Percentiles rank a stretch among this genome's conserved stretches.
These are phyloP conservation scores for Protophormia terraenovae DNA, from an alignment of 2,888 invertebrate species.

Conservation along the genomic window DNA sequence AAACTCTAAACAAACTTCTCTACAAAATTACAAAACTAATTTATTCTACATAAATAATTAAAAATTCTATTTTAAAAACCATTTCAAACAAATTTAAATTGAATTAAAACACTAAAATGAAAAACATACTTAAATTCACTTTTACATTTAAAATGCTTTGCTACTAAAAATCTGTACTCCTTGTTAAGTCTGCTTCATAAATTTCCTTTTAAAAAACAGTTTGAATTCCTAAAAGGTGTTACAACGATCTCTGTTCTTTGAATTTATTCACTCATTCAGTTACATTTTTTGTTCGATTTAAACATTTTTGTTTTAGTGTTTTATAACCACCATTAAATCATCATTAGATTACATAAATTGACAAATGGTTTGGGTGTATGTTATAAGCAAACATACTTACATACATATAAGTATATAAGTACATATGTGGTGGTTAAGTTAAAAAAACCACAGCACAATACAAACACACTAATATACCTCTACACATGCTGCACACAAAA, in stretches of 20 bases:
- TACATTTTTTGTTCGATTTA: background rate
- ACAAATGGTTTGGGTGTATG: constrained; percentile 29
- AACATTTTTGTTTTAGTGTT: background rate
- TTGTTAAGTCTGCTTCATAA: too few relatives aligned
- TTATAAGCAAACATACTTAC: background rate
- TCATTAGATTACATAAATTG: constrained; percentile 63
- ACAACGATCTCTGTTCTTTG: background rate
- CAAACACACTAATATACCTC: too few relatives aligned
- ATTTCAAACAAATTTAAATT: too few relatives aligned
- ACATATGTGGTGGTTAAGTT: background rate
- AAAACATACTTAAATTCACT: too few relatives aligned
- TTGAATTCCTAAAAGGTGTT: background rate
- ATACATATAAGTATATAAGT: background rate
- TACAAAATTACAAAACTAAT: too few relatives aligned
- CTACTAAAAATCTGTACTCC: background rate
- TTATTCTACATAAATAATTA: too few relatives aligned
- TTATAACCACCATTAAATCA: constrained; percentile 59
- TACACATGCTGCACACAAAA: background rate
- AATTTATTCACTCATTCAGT: background rate
- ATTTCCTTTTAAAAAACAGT: background rate
- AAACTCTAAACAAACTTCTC: too few relatives aligned
- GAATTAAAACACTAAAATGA: too few relatives aligned
- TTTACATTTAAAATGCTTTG: too few relatives aligned
- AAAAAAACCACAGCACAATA: background rate
- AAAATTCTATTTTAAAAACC: too few relatives aligned